Base-by-base conservation (phyloP, 1,140 invertebrate genomes). In the Drosophila aff. region DNA sequence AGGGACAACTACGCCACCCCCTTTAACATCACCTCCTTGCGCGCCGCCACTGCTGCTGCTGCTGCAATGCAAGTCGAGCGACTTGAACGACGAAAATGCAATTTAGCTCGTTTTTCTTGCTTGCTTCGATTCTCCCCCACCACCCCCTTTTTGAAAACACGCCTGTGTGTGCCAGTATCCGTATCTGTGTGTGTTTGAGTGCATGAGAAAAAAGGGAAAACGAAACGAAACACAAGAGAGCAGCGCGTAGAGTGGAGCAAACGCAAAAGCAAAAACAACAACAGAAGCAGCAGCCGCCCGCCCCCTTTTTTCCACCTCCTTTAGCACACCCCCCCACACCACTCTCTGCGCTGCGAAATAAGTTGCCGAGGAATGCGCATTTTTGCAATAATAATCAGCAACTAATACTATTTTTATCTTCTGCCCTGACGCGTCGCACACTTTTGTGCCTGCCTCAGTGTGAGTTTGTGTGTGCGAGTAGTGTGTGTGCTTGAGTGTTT, bases 321-420 rank as follows among this genome's bases (percentile, higher is more conserved):
- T 26, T 16, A 13, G 61, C 53, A 26, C 23, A 4, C 52, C 46
- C 31, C 50, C 41, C 2, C 16, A 13, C 4, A 16, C n/a, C 38
- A 18, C 31, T 21, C 38, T 41, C 36, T 63, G 36, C 23, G 50
- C 80, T 85, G 76, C 75, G 77, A 82, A 83, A 85, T 85, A 85
- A 85, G 81, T 84, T 76, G 81, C 79, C 76, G 71, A 73, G 86
- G 86, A 91, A 91, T 91, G 89, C 89, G 82, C 81, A 91, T 89
- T 91, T 91, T 91, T 91, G 89, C 84, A 91, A 91, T 91, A 91
- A 91, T 91, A 92, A 91, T 91, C 89, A 91, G 89, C 81, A 85
- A 91, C 83, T 78, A 91, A 91, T 91, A 90, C 89, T 91, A 91
- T 91, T 91, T 91, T 89, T 91, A 91, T 91, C 90, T 90, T 71